Evolutionary conservation across 2,888 invertebrate species (phyloP), one percentile per base, ranked within the genome.

Genomic region (Gerosis bhagava): DNA sequence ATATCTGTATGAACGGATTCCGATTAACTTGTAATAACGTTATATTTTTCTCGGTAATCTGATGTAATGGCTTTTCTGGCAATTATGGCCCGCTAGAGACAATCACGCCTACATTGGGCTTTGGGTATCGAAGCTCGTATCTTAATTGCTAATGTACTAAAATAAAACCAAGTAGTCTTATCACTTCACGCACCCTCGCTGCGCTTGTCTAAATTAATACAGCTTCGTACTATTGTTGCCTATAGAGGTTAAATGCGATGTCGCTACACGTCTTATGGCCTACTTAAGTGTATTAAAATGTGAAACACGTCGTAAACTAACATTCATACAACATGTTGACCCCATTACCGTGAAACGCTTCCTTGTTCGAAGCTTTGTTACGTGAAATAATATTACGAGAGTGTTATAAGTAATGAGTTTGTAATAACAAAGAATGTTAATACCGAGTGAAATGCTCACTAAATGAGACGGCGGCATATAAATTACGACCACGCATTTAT

Each of bases 71-170:
- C 26, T 35, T 35, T 24, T 35, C 43, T 43, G 43, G 35, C 35
- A 35, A 43, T 43, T 43, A 43, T 28, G 26, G 35, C 32, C 16
- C 41, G 35, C 35, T 43, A 26, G 43, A 43, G 43, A 43, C 43
- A 43, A 35, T 43, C 21, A 34, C 15, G 28, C 21, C 12, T 43
- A 26, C 35, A 44, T 39, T 35, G 28, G 40, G 58, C 47, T 54
- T n/a, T n/a, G n/a, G n/a, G 51, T 75, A 78, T 77, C 76, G 62
- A 59, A 54, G 55, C 51, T 54, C 66, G 67, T 71, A 81, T 81
- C 82, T 82, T 82, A 82, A 83, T 82, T 81, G 77, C 73, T 65
- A 63, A 66, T 65, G 66, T 63, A 62, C 68, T 68, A 57, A 67
- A 70, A 72, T 63, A 65, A 64, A 67, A 64, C 60, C 54, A 57